Evolutionary conservation across 2,113 vertebrate species (phyloP).

Genomic region (Myocastor coypus): DNA sequence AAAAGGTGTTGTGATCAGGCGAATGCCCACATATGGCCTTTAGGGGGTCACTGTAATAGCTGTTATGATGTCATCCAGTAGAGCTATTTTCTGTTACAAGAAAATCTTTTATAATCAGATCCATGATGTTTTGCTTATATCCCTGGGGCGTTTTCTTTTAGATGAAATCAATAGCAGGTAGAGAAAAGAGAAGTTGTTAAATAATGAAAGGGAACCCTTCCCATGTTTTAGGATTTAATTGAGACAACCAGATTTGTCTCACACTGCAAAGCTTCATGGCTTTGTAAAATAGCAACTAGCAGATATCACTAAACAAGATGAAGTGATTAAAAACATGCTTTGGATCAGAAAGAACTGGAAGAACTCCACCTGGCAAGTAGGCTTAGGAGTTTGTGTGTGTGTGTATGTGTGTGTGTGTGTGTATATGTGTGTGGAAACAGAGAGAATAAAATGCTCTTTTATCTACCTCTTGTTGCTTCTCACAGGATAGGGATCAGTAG

Average conservation of each 20-base stretch:
- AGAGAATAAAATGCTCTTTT: conserved; percentile 27
- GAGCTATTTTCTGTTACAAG: conserved; percentile 58
- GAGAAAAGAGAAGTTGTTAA: conserved; percentile 57
- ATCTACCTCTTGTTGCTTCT: neutral
- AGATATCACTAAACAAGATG: conserved; percentile 8
- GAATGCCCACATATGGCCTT: neutral
- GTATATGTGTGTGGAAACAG: neutral
- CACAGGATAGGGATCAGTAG: neutral
- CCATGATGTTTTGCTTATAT: conserved; percentile 54
- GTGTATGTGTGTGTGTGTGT: neutral
- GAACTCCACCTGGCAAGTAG: conserved; percentile 42
- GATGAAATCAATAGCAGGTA: conserved; percentile 69
- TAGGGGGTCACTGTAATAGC: neutral
- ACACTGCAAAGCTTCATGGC: conserved; percentile 53
- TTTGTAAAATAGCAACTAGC: conserved; percentile 66
- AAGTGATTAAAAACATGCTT: conserved; percentile 66
- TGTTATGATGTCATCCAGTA: neutral
- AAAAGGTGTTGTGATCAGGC: conserved; percentile 55
- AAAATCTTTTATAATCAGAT: conserved; percentile 70
- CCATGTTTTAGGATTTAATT: neutral
- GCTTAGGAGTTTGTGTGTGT: neutral
- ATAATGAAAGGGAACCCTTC: conserved; percentile 56
- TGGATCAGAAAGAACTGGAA: conserved; percentile 72
- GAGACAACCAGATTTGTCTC: conserved; percentile 54
- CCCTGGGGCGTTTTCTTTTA: conserved; percentile 64